These are phyloP conservation scores for Autographa pulchrina DNA, from an alignment of 2,888 invertebrate species.

Conservation along the genomic window DNA sequence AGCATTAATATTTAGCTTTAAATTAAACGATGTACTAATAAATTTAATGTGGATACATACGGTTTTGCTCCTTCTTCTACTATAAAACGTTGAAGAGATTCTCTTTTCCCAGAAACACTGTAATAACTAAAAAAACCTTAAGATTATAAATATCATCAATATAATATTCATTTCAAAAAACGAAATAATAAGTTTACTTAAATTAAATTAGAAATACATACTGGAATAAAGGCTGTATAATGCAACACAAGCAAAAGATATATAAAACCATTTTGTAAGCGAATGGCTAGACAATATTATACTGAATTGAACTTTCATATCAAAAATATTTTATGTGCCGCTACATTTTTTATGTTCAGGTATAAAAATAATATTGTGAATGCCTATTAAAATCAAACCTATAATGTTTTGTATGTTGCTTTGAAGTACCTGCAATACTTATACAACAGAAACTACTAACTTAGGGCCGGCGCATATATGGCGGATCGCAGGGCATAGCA, in stretches of 20 bases:
- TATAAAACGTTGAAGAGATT: conserved; percentile 54
- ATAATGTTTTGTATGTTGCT: background rate
- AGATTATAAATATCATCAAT: conserved; percentile 5
- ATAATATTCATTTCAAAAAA: too few species aligned
- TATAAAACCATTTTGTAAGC: conserved; percentile 39
- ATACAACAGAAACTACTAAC: background rate
- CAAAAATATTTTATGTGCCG: background rate
- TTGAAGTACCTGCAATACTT: background rate
- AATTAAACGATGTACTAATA: background rate
- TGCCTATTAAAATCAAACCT: background rate
- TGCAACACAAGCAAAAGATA: conserved; percentile 23
- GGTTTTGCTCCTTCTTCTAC: conserved; percentile 59
- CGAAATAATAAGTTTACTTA: too few species aligned
- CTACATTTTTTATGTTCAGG: background rate
- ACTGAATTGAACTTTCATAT: conserved; percentile 1
- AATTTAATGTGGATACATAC: conserved; percentile 46
- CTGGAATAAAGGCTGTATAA: conserved; percentile 38
- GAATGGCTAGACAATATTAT: conserved; percentile 3
- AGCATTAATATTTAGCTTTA: background rate
- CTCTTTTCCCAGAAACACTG: conserved; percentile 50
- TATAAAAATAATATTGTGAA: background rate
- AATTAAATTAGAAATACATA: conserved; percentile 22
- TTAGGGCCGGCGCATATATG: too few species aligned
- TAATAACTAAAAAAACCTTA: conserved; percentile 42
- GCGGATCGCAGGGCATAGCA: too few species aligned